Evolutionary conservation across 1,140 invertebrate genomes (phyloP).

Genomic region (Helicoverpa zea): DNA sequence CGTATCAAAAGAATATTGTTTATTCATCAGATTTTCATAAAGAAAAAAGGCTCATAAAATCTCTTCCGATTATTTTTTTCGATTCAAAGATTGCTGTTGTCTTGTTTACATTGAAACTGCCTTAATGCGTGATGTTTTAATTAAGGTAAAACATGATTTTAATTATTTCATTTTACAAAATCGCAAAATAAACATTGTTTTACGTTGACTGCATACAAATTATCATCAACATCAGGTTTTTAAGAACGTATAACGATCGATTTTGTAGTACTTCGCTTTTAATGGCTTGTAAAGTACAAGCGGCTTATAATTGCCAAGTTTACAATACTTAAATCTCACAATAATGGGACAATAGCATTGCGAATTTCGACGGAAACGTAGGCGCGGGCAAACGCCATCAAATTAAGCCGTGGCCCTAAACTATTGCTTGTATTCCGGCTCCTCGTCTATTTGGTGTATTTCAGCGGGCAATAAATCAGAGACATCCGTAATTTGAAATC

Average conservation of each 20-base stretch:
- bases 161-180: not conserved
- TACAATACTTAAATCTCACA: not conserved
- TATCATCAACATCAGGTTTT: not conserved
- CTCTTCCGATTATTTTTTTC: not conserved
- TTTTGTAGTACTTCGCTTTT: not conserved
- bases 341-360: constrained; percentile 28
- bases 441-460: constrained; percentile 31
- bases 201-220: not conserved
- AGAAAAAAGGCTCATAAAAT: constrained; percentile 3
- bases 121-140: not conserved
- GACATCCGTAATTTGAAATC: constrained; percentile 60
- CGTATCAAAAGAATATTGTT: constrained; percentile 27
- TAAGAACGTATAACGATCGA: not conserved
- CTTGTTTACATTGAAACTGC: not conserved
- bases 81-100: not conserved
- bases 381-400: constrained; percentile 36
- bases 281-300: not conserved
- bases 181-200: not conserved
- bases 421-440: constrained; percentile 23
- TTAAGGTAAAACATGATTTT: not conserved
- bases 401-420: constrained; percentile 23
- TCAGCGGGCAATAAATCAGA: constrained; percentile 52
- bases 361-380: constrained; percentile 3
- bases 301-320: constrained; percentile 2
- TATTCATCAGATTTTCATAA: constrained; percentile 16